Evolutionary conservation across 2,797 vertebrate species (phyloP).

Genomic region (Lacerta viridis): DNA sequence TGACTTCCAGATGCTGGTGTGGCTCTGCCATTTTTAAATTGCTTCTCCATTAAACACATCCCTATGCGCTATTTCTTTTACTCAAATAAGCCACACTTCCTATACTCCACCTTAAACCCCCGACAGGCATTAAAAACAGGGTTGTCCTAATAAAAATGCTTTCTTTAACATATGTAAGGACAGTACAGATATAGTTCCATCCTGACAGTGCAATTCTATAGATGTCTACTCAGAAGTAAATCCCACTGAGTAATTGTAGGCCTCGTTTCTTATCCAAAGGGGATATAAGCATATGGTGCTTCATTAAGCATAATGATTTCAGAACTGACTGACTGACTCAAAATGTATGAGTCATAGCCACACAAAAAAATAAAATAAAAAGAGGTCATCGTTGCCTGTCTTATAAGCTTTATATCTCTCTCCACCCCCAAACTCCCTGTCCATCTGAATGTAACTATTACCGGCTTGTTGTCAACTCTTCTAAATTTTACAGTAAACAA

Average conservation of each 20-base stretch:
- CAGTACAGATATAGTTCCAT: neutral
- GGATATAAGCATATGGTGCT: neutral
- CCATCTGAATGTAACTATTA: slow-evolving; percentile 1
- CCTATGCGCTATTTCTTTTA: neutral
- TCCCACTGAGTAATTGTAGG: neutral
- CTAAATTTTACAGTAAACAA: slow-evolving; percentile 9
- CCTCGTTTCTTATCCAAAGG: neutral
- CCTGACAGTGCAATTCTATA: neutral
- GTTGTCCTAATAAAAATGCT: neutral
- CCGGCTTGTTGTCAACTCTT: slow-evolving; percentile 13
- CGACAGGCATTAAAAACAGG: neutral
- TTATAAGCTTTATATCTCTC: neutral
- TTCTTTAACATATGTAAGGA: neutral
- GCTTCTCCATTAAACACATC: neutral
- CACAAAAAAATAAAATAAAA: neutral
- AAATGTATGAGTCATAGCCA: neutral
- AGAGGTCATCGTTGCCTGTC: neutral
- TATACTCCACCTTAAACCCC: neutral
- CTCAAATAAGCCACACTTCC: neutral
- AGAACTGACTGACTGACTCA: neutral
- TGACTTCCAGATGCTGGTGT: neutral
- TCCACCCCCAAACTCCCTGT: neutral
- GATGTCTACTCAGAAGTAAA: neutral
- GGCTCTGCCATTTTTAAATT: neutral
- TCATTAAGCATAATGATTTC: neutral